Evolutionary conservation across 2,113 vertebrate genomes (phyloP).

Genomic region (Axis porcinus): DNA sequence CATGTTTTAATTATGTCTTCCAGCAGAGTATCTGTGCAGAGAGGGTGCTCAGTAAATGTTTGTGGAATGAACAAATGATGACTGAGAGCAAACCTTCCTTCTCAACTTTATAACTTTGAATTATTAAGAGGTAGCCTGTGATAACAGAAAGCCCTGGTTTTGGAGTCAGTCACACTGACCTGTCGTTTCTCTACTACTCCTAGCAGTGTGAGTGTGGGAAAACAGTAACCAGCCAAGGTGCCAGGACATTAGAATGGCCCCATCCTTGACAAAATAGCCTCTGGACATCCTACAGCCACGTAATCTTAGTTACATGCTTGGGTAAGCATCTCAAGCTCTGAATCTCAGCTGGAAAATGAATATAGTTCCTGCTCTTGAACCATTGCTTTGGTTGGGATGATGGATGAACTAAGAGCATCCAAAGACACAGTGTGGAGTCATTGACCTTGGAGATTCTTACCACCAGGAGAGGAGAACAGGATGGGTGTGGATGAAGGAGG

Average conservation of each 20-base stretch:
- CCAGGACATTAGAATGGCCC: neutral
- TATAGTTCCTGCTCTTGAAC: no score
- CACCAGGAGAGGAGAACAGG: no score
- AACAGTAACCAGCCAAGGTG: no score
- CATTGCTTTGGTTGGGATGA: no score
- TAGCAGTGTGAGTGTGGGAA: neutral
- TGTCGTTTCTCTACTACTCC: neutral
- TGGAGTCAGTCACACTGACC: neutral
- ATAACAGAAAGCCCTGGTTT: neutral
- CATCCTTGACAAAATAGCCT: neutral
- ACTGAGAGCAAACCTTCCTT: neutral
- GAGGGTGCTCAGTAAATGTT: neutral
- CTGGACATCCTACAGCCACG: accelerated
- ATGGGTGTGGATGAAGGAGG: no score
- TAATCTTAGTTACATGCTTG: accelerated
- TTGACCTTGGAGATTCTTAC: no score
- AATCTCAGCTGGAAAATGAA: no score
- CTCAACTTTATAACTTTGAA: neutral
- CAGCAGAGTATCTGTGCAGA: neutral
- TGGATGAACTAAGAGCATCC: accelerated
- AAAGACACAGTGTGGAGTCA: no score
- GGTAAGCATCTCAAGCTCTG: no score
- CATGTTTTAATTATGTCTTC: no score
- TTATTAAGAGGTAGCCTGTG: neutral
- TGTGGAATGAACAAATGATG: neutral